Evolutionary conservation across 2,113 vertebrate genomes (phyloP).

Genomic region (Rousettus leschenaultii): DNA sequence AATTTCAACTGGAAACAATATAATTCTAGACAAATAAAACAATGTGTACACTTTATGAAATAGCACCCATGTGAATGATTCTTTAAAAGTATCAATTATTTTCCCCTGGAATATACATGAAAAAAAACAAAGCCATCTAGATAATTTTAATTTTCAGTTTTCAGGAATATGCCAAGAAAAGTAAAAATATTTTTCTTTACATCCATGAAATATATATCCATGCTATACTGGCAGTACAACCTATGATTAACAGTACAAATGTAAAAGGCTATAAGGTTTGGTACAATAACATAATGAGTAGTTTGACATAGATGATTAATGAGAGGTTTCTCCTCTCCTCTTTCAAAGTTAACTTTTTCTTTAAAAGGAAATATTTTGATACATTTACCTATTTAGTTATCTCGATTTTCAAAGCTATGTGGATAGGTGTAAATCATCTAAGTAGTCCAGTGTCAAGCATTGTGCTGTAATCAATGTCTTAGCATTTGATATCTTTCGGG

Average conservation of each 20-base stretch:
- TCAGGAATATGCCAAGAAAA: not conserved
- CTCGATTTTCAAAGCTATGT: not conserved
- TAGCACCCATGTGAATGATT: not conserved
- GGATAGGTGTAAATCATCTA: not conserved
- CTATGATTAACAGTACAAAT: not conserved
- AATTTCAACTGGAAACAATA: not conserved
- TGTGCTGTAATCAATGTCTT: not conserved
- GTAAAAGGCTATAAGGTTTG: not conserved
- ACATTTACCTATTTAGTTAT: not conserved
- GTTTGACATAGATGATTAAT: not conserved
- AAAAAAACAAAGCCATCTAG: not conserved
- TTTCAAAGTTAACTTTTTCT: not conserved
- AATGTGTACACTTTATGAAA: not conserved
- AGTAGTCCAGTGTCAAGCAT: not conserved
- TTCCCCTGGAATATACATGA: not conserved
- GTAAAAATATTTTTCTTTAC: not conserved
- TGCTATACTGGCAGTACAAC: not conserved
- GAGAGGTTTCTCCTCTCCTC: not conserved
- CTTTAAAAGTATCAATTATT: not conserved
- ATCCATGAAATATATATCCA: not conserved
- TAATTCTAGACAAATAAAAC: not conserved
- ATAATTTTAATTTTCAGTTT: constrained; percentile 24
- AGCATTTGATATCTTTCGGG: not conserved
- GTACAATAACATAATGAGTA: not conserved
- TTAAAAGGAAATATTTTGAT: constrained; percentile 17